phyloP scores from a whole-genome alignment of 2,888 invertebrate genomes.

The Peribatodes rhomboidaria region DNA sequence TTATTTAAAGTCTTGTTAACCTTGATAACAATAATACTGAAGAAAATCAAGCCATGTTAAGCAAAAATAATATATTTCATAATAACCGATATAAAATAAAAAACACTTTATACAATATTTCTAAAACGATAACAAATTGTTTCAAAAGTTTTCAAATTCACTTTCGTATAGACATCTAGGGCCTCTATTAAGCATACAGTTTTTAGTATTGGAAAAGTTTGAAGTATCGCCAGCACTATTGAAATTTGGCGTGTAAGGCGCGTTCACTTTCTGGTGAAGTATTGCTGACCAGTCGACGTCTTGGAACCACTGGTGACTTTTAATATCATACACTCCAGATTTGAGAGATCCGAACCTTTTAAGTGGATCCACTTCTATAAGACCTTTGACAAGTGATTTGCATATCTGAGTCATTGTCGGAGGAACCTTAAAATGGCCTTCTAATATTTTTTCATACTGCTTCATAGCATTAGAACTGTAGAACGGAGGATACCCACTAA shows the following conservation, averaged over 20 bases:
- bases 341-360: slow-evolving; percentile 94
- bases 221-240: slow-evolving; percentile 86
- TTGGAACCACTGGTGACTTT: slow-evolving; percentile 95
- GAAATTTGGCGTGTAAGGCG: slow-evolving; percentile 87
- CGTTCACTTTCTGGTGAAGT: slow-evolving; percentile 89
- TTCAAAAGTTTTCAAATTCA: slow-evolving; percentile 90
- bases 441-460: slow-evolving; percentile 97
- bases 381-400: slow-evolving; percentile 92
- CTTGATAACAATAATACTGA: too few species aligned
- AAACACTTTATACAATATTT: slow-evolving; percentile 30
- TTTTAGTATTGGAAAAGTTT: slow-evolving; percentile 88
- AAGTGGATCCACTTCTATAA: slow-evolving; percentile 87
- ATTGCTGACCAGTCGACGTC: slow-evolving; percentile 93
- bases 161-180: slow-evolving; percentile 83
- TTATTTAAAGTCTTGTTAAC: too few species aligned
- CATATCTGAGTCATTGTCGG: slow-evolving; percentile 91
- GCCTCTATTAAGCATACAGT: slow-evolving; percentile 78
- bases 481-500: slow-evolving; percentile 96
- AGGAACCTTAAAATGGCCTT: slow-evolving; percentile 93
- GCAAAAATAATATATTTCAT: slow-evolving; percentile 9
- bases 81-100: slow-evolving; percentile 6
- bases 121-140: slow-evolving; percentile 84
- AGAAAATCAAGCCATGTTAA: neutral
- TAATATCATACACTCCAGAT: slow-evolving; percentile 95
- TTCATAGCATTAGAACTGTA: slow-evolving; percentile 94